Evolutionary conservation across 1,140 invertebrate species (phyloP), one percentile per base, ranked within the genome.

Genomic region (Brachionus paranguensis): DNA sequence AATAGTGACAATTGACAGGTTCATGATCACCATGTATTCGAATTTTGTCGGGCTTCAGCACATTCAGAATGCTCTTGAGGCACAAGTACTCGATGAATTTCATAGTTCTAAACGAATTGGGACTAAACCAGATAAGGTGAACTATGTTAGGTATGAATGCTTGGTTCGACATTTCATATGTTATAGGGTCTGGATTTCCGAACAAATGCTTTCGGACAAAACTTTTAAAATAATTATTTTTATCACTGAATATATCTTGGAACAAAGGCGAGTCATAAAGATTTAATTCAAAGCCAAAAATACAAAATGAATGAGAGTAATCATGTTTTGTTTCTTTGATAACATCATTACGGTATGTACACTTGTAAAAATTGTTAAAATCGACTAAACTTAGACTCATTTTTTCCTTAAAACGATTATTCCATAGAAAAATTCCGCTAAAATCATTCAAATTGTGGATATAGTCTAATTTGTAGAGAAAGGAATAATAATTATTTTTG

Each of bases 361-460:
- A 81, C 64, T 81, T 81, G n/a, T 65, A 68, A n/a, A 68, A 27
- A 68, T 81, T 79, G 20, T 79, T 64, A 64, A 81, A 60, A 81
- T 68, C 12, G 12, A 20, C 43, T 1, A 47, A 17, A 8, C 12
- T 60, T 27, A 37, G 27, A 24, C 3, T 41, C 17, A 43, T 14
- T 20, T 29, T 64, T n/a, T 17, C 12, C 10, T n/a, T n/a, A 29
- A 45, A 64, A 4, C 17, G 33, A 60, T 68, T 41, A 37, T 81
- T 81, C 78, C 78, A 81, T 81, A 81, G 4, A 37, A 64, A 81
- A 29, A 81, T 68, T 6, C 78, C 78, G 17, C 78, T 81, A 68
- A 81, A 81, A 33, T 68, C 53, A 12, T 81, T 60, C n/a, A 11
- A 43, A 45, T 60, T n/a, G 29, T 81, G 78, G 14, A 81, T 41